Evolutionary conservation across 2,797 vertebrate species (phyloP), one percentile per base, ranked within the genome.

Genomic region (Emys orbicularis): DNA sequence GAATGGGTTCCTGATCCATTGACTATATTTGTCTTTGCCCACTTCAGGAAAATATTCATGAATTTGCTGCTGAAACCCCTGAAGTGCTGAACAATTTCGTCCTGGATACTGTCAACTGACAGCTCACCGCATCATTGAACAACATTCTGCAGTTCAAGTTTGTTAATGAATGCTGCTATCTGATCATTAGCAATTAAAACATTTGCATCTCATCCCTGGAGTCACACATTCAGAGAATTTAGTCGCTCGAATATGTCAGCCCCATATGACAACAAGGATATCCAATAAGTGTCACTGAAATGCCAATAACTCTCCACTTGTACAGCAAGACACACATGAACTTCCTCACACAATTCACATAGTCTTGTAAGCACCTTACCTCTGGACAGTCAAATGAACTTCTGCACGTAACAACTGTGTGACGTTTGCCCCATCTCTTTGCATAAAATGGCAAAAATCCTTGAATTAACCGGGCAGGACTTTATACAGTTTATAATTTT

Each of bases 251-350:
- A 57, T 54, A 54, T 13, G 56, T 29, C 27, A 57, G 12, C 12
- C 27, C 56, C 27, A 57, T 57, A 57, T 57, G 56, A 27, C 27
- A 57, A 57, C 27, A 29, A 57, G 56, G 12, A 29, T 57, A 57
- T 57, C 11, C 27, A 57, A 29, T 57, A 27, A 12, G 12, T 29
- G 56, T 29, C 56, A 57, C 56, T 57, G 27, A 57, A 59, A 1
- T 2, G 83, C 3, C 54, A 81, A 10, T 25, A 6, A 76, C 50
- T 47, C 19, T 0, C 2, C 2, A 18, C 2, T 56, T 82, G 9
- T 8, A 59, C 1, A 83, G 21, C 54, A 83, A 27, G 41, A 83
- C 90, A 91, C 3, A 68, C 7, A 68, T 13, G 13, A 37, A 68
- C 65, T 68, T 68, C 18, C 8, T 37, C n/a, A 37, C 8, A 37